Conservation (phyloP, 2,113 vertebrate genomes). For the Cairina moschata region DNA sequence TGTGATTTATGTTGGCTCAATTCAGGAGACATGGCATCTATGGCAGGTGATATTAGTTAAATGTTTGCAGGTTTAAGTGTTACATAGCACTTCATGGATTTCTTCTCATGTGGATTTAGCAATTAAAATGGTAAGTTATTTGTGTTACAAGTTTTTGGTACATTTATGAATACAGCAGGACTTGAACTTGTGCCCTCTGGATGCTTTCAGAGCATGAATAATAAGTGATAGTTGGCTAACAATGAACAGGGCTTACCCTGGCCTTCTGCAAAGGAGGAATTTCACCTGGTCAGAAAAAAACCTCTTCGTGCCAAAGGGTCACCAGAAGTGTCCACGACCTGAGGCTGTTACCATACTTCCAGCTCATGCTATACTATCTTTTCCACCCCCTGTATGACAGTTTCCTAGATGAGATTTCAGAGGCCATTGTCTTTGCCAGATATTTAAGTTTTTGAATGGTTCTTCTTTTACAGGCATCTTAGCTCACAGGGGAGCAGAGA, state of each 20-base stretch:
- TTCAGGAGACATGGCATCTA: neutral
- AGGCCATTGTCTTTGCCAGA: neutral
- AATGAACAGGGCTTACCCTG: neutral
- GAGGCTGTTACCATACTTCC: neutral
- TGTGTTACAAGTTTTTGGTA: neutral
- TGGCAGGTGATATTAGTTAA: neutral
- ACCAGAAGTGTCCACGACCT: neutral
- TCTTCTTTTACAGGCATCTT: neutral
- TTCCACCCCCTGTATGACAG: neutral
- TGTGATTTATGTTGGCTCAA: neutral
- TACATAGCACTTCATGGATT: neutral
- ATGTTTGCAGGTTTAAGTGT: neutral
- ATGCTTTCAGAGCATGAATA: neutral
- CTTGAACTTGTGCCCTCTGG: neutral
- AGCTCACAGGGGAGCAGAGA: neutral
- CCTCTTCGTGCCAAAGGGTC: neutral
- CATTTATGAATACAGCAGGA: neutral
- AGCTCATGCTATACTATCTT: neutral
- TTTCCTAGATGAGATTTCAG: neutral
- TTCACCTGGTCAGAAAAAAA: neutral
- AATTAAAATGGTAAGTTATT: neutral
- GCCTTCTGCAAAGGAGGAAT: neutral
- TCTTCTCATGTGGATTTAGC: neutral
- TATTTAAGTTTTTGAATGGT: neutral
- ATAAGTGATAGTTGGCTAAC: fast-evolving